Evolutionary conservation across 2,888 invertebrate genomes (phyloP), one percentile per base, ranked within the genome.

Genomic region (Xanthorhoe spadicearia): DNA sequence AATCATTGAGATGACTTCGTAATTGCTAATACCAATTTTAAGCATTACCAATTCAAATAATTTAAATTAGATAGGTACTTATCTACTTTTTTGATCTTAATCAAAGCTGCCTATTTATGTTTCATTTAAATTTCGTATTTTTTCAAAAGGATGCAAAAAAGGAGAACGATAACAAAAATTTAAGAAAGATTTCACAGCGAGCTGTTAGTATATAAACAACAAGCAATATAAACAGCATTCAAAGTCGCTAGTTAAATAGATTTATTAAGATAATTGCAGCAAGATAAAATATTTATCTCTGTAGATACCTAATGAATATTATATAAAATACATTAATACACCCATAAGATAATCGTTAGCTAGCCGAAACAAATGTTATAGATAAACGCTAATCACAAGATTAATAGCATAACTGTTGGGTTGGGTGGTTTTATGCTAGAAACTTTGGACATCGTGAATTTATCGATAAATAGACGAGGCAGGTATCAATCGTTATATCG

Each of bases 361-460:
- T 60, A 48, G 59, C 64, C 61, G 32, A 75, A 77, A 77, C 61
- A 71, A 75, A 79, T 77, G 64, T 70, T 56, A 38, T 17, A 72
- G 68, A 77, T 79, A 77, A 74, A 70, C 65, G 28, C 51, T 64
- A 73, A 71, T 72, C 49, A 28, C 8, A 68, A 63, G 69, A 72
- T 74, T 64, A 76, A 72, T 73, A 65, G 49, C 32, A 58, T 38
- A 52, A 64, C 28, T 48, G 49, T 28, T 62, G 49, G 38, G 49
- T 28, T 62, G 49, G 38, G 38, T 43, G 13, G 13, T 43, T 43
- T 43, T 13, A 43, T 43, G 10, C 38, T 43, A 43, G 13, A 43
- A 43, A 43, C 38, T 43, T 43, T 43, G 38, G 38, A 43, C 38
- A 13, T 43, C 38, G 38, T 43, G 38, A 43, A 43, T 43, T 43